Percentiles rank a stretch among this genome's conserved stretches.
These are phyloP conservation scores for Oscheius sp. DNA, from an alignment of 2,888 invertebrate genomes.

Conservation along the genomic window DNA sequence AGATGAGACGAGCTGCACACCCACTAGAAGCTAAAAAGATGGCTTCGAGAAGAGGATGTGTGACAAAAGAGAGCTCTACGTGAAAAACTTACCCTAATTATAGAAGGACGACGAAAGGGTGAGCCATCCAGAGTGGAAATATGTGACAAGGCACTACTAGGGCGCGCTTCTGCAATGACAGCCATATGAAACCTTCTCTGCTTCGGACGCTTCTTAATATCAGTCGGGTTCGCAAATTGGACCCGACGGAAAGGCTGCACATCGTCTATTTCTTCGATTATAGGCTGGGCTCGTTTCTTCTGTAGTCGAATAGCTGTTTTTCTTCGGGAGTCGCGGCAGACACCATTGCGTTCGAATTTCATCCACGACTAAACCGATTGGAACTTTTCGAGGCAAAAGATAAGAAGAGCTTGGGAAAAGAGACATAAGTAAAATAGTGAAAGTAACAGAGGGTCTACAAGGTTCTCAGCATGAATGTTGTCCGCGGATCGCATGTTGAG, in stretches of 20 bases:
- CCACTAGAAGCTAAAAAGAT: neutral
- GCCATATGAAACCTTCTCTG: constrained; percentile 32
- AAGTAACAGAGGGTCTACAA: neutral
- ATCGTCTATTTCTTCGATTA: constrained; percentile 19
- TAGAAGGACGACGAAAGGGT: constrained; percentile 24
- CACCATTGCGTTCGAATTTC: constrained; percentile 18
- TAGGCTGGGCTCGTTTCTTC: constrained; percentile 20
- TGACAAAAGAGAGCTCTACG: neutral
- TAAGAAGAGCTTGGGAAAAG: neutral
- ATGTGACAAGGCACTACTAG: constrained; percentile 26
- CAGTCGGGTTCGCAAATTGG: constrained; percentile 30
- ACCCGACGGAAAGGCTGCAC: constrained; percentile 11
- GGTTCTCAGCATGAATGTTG: constrained; percentile 15
- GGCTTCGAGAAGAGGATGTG: too few relatives aligned
- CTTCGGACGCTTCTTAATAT: constrained; percentile 25
- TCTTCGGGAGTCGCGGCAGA: constrained; percentile 23
- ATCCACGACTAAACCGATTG: neutral
- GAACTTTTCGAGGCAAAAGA: neutral
- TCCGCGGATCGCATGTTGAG: constrained; percentile 13
- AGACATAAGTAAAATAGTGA: constrained; percentile 8
- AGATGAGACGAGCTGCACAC: constrained; percentile 12
- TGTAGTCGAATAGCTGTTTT: constrained; percentile 18
- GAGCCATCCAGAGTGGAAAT: constrained; percentile 31
- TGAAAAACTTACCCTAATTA: constrained; percentile 22
- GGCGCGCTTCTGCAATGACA: constrained; percentile 26